Conservation (phyloP, 2,888 invertebrate species). For the Macrosoma leucophasiata region DNA sequence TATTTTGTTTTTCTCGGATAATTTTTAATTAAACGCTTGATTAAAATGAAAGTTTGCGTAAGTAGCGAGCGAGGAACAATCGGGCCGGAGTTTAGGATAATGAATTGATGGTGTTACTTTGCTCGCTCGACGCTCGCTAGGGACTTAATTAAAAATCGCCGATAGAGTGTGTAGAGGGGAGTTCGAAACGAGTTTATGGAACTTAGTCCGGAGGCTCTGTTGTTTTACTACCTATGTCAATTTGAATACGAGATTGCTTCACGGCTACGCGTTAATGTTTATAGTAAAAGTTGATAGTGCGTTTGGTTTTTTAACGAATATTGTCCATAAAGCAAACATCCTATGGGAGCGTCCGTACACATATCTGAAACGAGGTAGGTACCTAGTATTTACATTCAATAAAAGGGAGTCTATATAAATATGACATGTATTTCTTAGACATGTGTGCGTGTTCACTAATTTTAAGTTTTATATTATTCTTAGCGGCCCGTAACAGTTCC, state of each 20-base stretch:
- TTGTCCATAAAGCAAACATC: too few species aligned
- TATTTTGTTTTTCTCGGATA: conserved; percentile 76
- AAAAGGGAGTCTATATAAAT: too few species aligned
- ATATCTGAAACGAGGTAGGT: too few species aligned
- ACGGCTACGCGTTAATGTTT: conserved; percentile 37
- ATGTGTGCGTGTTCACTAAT: too few species aligned
- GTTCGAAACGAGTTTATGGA: conserved; percentile 71
- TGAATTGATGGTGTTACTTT: conserved; percentile 76
- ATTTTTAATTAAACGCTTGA: conserved; percentile 77
- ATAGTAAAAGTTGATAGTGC: conserved; percentile 27
- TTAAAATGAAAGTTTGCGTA: conserved; percentile 76
- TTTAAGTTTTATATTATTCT: too few species aligned
- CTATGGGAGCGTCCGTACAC: too few species aligned
- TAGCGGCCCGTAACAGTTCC: too few species aligned
- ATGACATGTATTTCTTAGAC: too few species aligned
- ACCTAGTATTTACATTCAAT: too few species aligned
- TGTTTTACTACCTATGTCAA: conserved; percentile 71
- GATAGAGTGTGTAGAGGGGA: conserved; percentile 73
- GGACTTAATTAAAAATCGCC: conserved; percentile 76
- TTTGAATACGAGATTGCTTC: conserved; percentile 70
- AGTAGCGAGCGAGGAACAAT: conserved; percentile 75
- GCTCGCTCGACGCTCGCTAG: conserved; percentile 67
- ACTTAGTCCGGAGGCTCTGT: conserved; percentile 66
- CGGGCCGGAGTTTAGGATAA: conserved; percentile 75
- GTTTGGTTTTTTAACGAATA: conserved; percentile 17